Evolutionary conservation across 2,113 vertebrate species (phyloP).

Genomic region (Macaca mulatta): DNA sequence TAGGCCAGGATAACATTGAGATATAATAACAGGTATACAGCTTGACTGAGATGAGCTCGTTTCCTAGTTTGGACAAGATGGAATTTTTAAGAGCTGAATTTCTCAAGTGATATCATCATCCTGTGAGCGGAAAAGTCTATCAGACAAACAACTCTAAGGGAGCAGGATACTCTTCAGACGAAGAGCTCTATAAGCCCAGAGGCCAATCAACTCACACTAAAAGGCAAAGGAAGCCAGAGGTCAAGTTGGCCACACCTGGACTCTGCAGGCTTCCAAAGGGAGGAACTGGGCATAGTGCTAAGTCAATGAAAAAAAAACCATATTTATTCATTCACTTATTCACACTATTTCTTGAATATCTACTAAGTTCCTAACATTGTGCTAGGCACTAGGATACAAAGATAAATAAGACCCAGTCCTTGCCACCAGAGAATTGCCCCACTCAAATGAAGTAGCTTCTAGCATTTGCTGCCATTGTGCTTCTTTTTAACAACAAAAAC

Average conservation of each 20-base stretch:
- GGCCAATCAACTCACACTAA: background rate
- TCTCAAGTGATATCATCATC: conserved; percentile 50
- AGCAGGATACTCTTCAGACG: background rate
- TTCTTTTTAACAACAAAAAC: background rate
- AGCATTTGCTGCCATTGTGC: background rate
- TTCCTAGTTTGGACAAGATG: conserved; percentile 35
- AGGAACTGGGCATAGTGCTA: background rate
- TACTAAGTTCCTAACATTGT: background rate
- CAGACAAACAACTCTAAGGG: conserved; percentile 9
- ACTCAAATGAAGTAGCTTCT: background rate
- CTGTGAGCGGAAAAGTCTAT: background rate
- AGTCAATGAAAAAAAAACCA: background rate
- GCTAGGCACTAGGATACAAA: background rate
- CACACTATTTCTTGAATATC: background rate
- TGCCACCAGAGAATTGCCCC: background rate
- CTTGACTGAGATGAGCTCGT: conserved; percentile 44
- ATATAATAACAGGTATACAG: background rate
- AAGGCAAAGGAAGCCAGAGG: background rate
- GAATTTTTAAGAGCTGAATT: conserved; percentile 38
- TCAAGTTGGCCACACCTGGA: background rate
- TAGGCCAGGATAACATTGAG: background rate
- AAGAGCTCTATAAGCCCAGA: background rate
- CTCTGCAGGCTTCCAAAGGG: background rate
- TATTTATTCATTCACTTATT: background rate
- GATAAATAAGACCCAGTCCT: background rate